These are phyloP conservation scores for Chloroceryle amazona DNA, from an alignment of 2,797 vertebrate species.

Conservation along the genomic window DNA sequence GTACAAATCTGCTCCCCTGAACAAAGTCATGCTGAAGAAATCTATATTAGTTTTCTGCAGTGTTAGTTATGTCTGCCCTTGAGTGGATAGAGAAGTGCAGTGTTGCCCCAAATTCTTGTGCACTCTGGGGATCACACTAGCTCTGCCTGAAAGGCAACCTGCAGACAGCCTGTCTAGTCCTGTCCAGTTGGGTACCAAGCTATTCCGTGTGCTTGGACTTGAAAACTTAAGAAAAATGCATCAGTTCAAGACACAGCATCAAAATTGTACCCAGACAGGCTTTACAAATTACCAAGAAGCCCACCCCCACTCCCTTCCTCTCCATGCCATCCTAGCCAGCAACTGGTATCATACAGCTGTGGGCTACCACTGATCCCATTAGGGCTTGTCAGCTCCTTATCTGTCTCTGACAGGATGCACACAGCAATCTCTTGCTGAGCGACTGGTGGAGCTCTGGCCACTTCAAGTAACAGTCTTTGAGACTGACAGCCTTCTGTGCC, in stretches of 20 bases:
- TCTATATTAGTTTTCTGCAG: background rate
- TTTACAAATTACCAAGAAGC: background rate
- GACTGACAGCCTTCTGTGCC: background rate
- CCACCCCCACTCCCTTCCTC: background rate
- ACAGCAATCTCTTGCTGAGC: background rate
- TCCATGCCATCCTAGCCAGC: background rate
- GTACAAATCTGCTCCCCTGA: background rate
- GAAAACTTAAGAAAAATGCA: background rate
- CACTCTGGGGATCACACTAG: rapidly evolving
- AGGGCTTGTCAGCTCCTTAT: slow-evolving; percentile 34
- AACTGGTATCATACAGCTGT: background rate
- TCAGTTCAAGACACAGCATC: background rate
- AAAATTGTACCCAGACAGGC: background rate
- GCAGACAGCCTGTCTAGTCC: background rate
- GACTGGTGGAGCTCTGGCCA: slow-evolving; percentile 7
- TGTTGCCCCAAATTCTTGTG: background rate
- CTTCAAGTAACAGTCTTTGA: background rate
- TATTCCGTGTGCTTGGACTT: background rate
- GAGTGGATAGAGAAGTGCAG: background rate
- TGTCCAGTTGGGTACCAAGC: background rate
- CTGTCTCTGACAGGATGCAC: slow-evolving; percentile 12
- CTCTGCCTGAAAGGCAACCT: background rate
- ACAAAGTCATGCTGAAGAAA: background rate
- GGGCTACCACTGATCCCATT: slow-evolving; percentile 28
- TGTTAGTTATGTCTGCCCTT: background rate